Evolutionary conservation across 2,797 vertebrate species (phyloP).

Genomic region (Bradypodion pumilum): DNA sequence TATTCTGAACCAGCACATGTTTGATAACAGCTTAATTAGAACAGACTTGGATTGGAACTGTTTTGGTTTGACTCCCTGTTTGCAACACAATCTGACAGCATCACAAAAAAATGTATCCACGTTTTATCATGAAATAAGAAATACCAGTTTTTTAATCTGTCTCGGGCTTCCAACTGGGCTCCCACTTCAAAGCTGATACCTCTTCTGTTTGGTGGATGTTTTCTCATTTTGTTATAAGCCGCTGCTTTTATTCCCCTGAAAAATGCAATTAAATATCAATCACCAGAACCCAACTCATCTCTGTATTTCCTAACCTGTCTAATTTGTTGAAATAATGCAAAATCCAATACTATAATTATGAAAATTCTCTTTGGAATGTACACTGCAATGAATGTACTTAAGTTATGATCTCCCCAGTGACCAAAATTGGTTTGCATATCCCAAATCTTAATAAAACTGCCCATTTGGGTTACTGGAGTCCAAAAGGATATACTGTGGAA

Average conservation of each 20-base stretch:
- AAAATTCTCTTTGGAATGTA: neutral
- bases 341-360: conserved; percentile 19
- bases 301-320: conserved; percentile 51
- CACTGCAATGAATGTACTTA: neutral
- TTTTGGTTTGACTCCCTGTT: conserved; percentile 28
- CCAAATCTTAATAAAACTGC: conserved; percentile 10
- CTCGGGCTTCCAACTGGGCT: conserved; percentile 94
- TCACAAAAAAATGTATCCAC: conserved; percentile 35
- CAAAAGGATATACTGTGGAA: neutral
- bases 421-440: neutral
- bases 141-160: conserved; percentile 94
- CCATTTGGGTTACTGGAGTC: neutral
- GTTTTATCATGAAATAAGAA: conserved; percentile 71
- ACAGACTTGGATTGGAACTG: neutral
- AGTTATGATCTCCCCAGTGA: neutral
- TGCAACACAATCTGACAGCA: conserved; percentile 15
- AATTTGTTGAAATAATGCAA: conserved; percentile 17
- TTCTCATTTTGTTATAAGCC: conserved; percentile 89
- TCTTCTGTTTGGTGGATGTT: conserved; percentile 93
- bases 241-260: conserved; percentile 80
- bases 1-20: neutral
- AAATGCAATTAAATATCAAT: conserved; percentile 78
- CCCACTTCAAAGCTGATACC: conserved; percentile 96
- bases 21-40: conserved; percentile 6
- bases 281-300: conserved; percentile 65